Base-by-base conservation (phyloP, 2,888 invertebrate genomes). In the Ferrisia virgata region DNA sequence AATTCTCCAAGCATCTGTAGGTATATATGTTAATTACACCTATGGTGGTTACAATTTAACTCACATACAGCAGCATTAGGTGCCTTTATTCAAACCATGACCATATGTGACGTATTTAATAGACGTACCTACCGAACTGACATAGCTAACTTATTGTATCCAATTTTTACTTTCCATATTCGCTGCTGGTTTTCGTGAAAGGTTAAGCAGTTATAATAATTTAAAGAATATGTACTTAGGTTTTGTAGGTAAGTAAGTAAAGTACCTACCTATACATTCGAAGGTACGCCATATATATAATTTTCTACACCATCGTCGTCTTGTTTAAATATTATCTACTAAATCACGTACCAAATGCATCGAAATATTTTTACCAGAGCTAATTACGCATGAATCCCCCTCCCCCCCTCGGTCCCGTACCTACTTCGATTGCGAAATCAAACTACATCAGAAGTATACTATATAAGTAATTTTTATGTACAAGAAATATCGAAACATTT, bases 141-240 rank as follows among this genome's bases (percentile, higher is more conserved):
- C 64, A 39, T 33, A 81, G n/a, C n/a, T n/a, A n/a, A n/a, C n/a
- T 81, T 36, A 43, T 40, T n/a, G n/a, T n/a, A n/a, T n/a, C n/a
- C n/a, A n/a, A 58, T 53, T 81, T 64, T 82, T 82, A 82, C 82
- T 82, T 82, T 82, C 82, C 58, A 82, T 82, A 53, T 64, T 53
- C 82, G 25, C 28, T 53, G n/a, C 64, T 58, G 79, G 18, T 40
- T 5, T 6, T 76, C 28, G 72, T 9, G 36, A 76, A 36, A 76
- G 72, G 72, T 76, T 76, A 76, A 76, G 36, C 36, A 64, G 64
- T 64, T 28, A 15, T 64, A 64, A 64, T 64, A 64, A 64, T 64
- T 58, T 58, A 64, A 64, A 64, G 64, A n/a, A n/a, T n/a, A n/a
- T n/a, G n/a, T n/a, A n/a, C n/a, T 15, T 64, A 64, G 53, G 28